phyloP scores from a whole-genome alignment of 2,888 invertebrate species.

The Horisme vitalbata region DNA sequence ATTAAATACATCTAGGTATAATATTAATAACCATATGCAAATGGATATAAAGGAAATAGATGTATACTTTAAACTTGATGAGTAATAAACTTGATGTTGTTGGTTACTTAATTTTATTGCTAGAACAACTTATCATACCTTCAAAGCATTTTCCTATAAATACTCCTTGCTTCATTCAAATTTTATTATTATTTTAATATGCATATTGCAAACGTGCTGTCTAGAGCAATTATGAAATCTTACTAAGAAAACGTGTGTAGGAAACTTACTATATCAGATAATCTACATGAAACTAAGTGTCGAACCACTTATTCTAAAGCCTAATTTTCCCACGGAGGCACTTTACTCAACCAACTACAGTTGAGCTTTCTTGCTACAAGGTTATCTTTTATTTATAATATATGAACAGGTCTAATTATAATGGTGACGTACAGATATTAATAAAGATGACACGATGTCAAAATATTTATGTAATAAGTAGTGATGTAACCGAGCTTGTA shows the following conservation, averaged over 20 bases:
- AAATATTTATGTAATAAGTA: conserved; percentile 64
- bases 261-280: conserved; percentile 43
- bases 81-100: no score
- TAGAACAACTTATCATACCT: no score
- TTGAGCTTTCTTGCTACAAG: conserved; percentile 3
- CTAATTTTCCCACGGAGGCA: conserved; percentile 52
- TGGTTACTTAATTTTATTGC: no score
- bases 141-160: no score
- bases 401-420: conserved; percentile 33
- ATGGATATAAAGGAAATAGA: no score
- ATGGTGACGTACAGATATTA: conserved; percentile 45
- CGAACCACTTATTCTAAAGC: conserved; percentile 40
- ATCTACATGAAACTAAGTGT: conserved; percentile 44
- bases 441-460: conserved; percentile 66
- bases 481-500: conserved; percentile 47
- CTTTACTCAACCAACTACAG: conserved; percentile 19
- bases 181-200: no score
- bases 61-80: no score
- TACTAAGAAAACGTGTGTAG: conserved; percentile 49
- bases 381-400: conserved; percentile 15
- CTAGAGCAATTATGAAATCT: conserved; percentile 35
- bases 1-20: no score
- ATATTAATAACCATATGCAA: no score
- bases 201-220: neutral
- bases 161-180: no score